Evolutionary conservation across 2,888 invertebrate species (phyloP).

Genomic region (Cephonodes hylas): DNA sequence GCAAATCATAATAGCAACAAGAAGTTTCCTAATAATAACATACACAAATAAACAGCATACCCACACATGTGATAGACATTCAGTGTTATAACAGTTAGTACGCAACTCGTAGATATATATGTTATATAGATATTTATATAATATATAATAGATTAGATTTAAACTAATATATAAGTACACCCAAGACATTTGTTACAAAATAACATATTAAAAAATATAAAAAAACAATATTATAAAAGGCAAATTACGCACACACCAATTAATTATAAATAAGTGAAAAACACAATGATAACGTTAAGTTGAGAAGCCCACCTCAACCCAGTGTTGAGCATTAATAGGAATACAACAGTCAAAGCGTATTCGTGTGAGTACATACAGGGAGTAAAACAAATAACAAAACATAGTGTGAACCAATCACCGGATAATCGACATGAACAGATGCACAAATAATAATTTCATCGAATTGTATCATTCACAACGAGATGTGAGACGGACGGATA

Average conservation of each 20-base stretch:
- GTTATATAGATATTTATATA: not conserved
- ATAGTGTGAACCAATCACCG: slow-evolving; percentile 79
- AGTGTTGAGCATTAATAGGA: slow-evolving; percentile 63
- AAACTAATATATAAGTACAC: no score
- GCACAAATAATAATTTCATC: slow-evolving; percentile 43
- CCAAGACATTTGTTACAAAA: slow-evolving; percentile 48
- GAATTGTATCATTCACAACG: slow-evolving; percentile 54
- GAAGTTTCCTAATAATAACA: slow-evolving; percentile 17
- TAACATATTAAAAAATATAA: slow-evolving; percentile 51
- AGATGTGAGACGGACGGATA: slow-evolving; percentile 41
- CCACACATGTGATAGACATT: slow-evolving; percentile 28
- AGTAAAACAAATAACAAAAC: slow-evolving; percentile 38
- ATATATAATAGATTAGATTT: slow-evolving; percentile 15
- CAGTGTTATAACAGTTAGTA: slow-evolving; percentile 42
- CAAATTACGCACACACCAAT: slow-evolving; percentile 80
- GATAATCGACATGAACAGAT: slow-evolving; percentile 58
- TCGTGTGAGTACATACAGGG: slow-evolving; percentile 50
- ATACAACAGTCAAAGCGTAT: slow-evolving; percentile 72
- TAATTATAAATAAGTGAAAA: slow-evolving; percentile 56
- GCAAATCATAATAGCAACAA: slow-evolving; percentile 30
- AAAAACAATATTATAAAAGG: slow-evolving; percentile 64
- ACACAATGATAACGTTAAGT: slow-evolving; percentile 51
- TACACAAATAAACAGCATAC: slow-evolving; percentile 20
- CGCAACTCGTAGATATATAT: slow-evolving; percentile 24
- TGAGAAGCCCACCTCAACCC: slow-evolving; percentile 69